Evolutionary conservation across 2,797 vertebrate species (phyloP).

Genomic region (Clamator glandarius): DNA sequence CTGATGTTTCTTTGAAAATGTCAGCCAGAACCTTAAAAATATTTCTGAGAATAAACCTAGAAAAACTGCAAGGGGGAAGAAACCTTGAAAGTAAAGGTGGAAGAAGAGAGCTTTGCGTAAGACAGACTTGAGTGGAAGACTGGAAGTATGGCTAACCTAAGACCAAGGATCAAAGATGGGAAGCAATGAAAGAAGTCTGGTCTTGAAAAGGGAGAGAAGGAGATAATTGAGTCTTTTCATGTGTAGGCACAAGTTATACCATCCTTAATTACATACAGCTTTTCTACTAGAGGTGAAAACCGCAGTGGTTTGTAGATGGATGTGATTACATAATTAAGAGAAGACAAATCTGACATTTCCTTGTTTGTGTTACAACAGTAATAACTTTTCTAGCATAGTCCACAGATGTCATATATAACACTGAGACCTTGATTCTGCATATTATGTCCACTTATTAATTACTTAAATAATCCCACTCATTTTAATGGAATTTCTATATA

Average conservation of each 20-base stretch:
- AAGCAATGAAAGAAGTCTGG: not conserved
- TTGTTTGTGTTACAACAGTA: not conserved
- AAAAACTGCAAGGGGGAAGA: not conserved
- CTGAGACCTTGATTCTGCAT: not conserved
- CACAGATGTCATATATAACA: not conserved
- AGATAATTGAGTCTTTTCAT: conserved; percentile 37
- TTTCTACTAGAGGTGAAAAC: not conserved
- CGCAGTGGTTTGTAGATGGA: not conserved
- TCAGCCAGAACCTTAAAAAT: not conserved
- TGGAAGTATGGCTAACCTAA: not conserved
- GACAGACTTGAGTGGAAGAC: not conserved
- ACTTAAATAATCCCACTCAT: not conserved
- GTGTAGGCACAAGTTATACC: not conserved
- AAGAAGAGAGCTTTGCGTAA: fast-evolving
- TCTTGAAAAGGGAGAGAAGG: not conserved
- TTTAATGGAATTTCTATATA: not conserved
- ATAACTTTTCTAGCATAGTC: not conserved
- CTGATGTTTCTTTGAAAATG: not conserved
- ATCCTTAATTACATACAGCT: conserved; percentile 18
- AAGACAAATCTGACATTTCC: not conserved
- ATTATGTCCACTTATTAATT: not conserved
- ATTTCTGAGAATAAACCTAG: not conserved
- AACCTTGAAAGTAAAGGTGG: not conserved
- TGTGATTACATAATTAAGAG: not conserved
- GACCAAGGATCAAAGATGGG: not conserved